Evolutionary conservation across 2,888 invertebrate species (phyloP).

Genomic region (Mimas tiliae): DNA sequence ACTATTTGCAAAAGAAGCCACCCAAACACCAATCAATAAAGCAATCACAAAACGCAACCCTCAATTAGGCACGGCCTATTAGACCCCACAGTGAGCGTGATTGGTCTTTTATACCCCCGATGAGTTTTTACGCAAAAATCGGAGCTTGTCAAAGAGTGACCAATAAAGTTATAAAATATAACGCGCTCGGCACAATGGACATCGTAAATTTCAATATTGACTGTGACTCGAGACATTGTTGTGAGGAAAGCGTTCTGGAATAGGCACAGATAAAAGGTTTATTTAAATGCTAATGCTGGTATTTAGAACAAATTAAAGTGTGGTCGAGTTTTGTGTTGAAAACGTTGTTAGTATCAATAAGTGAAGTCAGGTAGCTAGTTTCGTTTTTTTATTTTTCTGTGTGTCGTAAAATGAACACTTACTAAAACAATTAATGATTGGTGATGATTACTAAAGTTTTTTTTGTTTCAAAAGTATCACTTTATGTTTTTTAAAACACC

Average conservation of each 20-base stretch:
- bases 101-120: slow-evolving; percentile 45
- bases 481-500: not conserved
- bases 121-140: slow-evolving; percentile 49
- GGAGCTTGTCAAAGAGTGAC: slow-evolving; percentile 40
- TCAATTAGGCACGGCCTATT: slow-evolving; percentile 38
- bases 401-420: no score
- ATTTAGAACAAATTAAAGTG: not conserved
- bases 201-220: slow-evolving; percentile 75
- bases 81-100: slow-evolving; percentile 43
- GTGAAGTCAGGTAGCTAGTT: not conserved
- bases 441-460: no score
- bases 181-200: slow-evolving; percentile 57
- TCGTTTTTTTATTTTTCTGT: not conserved
- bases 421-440: no score
- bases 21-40: slow-evolving; percentile 39
- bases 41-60: slow-evolving; percentile 36
- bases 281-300: not conserved
- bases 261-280: slow-evolving; percentile 36
- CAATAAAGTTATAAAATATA: slow-evolving; percentile 72
- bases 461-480: no score
- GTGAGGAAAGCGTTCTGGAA: slow-evolving; percentile 47
- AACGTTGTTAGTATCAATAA: slow-evolving; percentile 1
- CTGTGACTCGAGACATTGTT: slow-evolving; percentile 65
- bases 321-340: not conserved
- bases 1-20: slow-evolving; percentile 42